A percentile compares a stretch with the other conserved stretches of the same genome.
These are phyloP conservation scores for Sebastes matsubarae DNA, from an alignment of 2,797 vertebrate genomes.

Conservation along the genomic window DNA sequence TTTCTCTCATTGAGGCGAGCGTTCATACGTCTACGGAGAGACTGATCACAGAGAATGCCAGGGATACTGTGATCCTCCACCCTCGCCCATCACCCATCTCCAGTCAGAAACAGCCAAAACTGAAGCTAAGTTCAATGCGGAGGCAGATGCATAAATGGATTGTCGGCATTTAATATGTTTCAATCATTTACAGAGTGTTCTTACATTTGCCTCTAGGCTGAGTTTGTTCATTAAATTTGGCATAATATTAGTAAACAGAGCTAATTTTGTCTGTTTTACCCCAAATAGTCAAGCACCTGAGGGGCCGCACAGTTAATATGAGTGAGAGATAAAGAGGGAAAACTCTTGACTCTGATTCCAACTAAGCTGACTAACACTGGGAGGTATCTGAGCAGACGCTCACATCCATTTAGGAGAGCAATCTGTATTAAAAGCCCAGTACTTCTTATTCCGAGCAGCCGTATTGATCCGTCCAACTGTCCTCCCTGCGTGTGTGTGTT, in stretches of 20 bases:
- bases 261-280: slow-evolving; percentile 34
- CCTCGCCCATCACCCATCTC: not conserved
- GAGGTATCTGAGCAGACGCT: slow-evolving; percentile 60
- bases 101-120: not conserved
- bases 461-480: slow-evolving; percentile 66
- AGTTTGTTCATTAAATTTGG: slow-evolving; percentile 35
- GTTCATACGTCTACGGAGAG: not conserved
- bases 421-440: slow-evolving; percentile 69
- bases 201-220: not conserved
- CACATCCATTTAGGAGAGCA: slow-evolving; percentile 69
- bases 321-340: slow-evolving; percentile 50
- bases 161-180: slow-evolving; percentile 9
- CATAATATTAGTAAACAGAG: slow-evolving; percentile 47
- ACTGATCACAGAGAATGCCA: slow-evolving; percentile 38
- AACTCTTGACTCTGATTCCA: slow-evolving; percentile 45
- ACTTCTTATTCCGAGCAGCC: slow-evolving; percentile 60
- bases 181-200: slow-evolving; percentile 1
- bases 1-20: slow-evolving; percentile 17
- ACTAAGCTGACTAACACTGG: slow-evolving; percentile 51
- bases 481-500: slow-evolving; percentile 58
- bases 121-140: not conserved
- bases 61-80: not conserved
- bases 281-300: slow-evolving; percentile 22
- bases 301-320: slow-evolving; percentile 40
- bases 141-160: not conserved